Percentiles rank a stretch among this genome's conserved stretches.
Conservation (phyloP, 2,113 vertebrate genomes). For the Rhegmatorhina hoffmannsi region DNA sequence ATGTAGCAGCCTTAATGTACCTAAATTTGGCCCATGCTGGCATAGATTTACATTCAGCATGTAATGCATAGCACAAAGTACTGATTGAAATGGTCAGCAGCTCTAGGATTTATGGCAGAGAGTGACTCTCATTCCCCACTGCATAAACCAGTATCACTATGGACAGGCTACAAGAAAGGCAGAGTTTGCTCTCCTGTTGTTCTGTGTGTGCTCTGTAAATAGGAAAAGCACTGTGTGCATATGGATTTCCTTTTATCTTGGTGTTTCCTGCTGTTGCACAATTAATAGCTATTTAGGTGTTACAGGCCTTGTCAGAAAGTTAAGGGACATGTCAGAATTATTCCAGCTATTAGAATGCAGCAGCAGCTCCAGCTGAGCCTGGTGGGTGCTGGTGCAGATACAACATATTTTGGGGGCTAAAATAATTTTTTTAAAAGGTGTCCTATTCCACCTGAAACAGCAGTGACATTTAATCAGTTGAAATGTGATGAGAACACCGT, state of each 20-base stretch:
- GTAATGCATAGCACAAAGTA: neutral
- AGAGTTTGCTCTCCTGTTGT: neutral
- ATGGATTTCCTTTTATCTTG: neutral
- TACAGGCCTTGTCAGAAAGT: neutral
- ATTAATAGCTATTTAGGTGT: neutral
- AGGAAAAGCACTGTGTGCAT: neutral
- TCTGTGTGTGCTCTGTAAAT: neutral
- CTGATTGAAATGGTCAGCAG: neutral
- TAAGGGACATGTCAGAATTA: neutral
- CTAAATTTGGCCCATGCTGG: neutral
- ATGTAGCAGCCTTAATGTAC: neutral
- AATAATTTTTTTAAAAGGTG: neutral
- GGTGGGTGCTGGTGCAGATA: neutral
- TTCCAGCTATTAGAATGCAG: neutral
- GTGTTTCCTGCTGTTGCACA: neutral
- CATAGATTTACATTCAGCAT: neutral
- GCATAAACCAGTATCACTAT: neutral
- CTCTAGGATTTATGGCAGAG: neutral
- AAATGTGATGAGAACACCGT: neutral
- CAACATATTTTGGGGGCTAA: neutral
- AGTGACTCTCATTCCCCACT: neutral
- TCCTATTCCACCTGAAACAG: neutral
- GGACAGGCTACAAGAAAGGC: neutral
- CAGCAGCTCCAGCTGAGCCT: neutral
- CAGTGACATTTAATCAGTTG: neutral